phyloP scores from a whole-genome alignment of 2,797 vertebrate genomes.

The Onychomys torridus region DNA sequence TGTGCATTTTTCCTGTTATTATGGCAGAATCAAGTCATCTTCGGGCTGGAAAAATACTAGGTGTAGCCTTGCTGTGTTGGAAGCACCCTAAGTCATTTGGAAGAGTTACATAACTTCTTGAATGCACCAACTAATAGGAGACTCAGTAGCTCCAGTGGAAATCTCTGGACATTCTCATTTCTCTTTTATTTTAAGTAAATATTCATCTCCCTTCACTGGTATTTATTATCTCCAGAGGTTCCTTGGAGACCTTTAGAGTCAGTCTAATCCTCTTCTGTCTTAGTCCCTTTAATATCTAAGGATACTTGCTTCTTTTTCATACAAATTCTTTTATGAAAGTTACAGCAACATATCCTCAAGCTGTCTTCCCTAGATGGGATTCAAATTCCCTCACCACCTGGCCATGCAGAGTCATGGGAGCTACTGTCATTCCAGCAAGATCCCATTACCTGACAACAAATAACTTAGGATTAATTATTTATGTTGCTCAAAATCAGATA shows the following conservation, averaged over 20 bases:
- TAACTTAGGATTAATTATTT: neutral
- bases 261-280: neutral
- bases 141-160: neutral
- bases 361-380: neutral
- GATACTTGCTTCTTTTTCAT: neutral
- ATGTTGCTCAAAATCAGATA: neutral
- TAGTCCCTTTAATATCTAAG: neutral
- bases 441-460: neutral
- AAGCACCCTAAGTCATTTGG: neutral
- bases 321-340: neutral
- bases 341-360: neutral
- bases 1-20: neutral
- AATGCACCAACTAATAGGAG: neutral
- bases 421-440: neutral
- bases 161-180: neutral
- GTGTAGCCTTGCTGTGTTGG: neutral
- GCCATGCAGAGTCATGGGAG: neutral
- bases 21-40: neutral
- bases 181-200: conserved; percentile 7
- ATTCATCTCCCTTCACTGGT: neutral
- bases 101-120: conserved; percentile 12
- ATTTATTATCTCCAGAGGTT: neutral
- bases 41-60: neutral
- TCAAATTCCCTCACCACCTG: neutral
- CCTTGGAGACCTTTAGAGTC: neutral